phyloP scores from a whole-genome alignment of 2,113 vertebrate genomes.

The Amphilophus citrinellus region DNA sequence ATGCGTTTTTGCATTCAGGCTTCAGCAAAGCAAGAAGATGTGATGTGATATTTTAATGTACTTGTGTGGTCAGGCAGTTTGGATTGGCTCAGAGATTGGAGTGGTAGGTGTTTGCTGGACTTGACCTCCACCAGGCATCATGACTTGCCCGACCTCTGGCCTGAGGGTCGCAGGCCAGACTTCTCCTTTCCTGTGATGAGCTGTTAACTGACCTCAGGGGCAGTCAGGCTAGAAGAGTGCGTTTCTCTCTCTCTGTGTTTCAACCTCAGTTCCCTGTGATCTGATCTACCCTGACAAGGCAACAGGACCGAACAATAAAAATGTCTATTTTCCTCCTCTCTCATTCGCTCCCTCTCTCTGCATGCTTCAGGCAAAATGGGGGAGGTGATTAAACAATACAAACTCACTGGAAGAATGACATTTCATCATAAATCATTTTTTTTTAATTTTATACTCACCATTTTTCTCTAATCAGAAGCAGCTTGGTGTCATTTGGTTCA shows the following conservation, averaged over 20 bases:
- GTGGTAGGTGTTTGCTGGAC: slow-evolving; percentile 43
- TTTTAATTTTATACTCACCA: background rate
- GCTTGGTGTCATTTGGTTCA: background rate
- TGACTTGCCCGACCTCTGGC: slow-evolving; percentile 40
- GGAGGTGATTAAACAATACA: slow-evolving; percentile 47
- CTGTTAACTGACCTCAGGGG: slow-evolving; percentile 66
- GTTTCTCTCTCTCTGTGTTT: slow-evolving; percentile 33
- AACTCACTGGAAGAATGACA: slow-evolving; percentile 37
- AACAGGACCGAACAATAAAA: slow-evolving; percentile 67
- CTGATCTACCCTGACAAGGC: slow-evolving; percentile 69
- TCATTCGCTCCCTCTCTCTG: slow-evolving; percentile 28
- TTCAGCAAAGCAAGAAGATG: background rate
- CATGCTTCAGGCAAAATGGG: slow-evolving; percentile 31
- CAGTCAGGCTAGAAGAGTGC: slow-evolving; percentile 42
- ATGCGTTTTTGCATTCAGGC: background rate
- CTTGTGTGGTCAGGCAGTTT: background rate
- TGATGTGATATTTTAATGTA: background rate
- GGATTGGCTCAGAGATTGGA: slow-evolving; percentile 17
- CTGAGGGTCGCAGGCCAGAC: slow-evolving; percentile 57
- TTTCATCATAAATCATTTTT: slow-evolving; percentile 14
- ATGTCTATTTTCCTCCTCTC: slow-evolving; percentile 58
- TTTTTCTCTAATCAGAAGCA: background rate
- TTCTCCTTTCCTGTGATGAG: slow-evolving; percentile 62
- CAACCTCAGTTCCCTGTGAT: slow-evolving; percentile 52
- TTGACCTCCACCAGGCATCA: slow-evolving; percentile 30